phyloP scores from a whole-genome alignment of 2,797 vertebrate genomes.

The Ctenochaetus hawaiiensis region DNA sequence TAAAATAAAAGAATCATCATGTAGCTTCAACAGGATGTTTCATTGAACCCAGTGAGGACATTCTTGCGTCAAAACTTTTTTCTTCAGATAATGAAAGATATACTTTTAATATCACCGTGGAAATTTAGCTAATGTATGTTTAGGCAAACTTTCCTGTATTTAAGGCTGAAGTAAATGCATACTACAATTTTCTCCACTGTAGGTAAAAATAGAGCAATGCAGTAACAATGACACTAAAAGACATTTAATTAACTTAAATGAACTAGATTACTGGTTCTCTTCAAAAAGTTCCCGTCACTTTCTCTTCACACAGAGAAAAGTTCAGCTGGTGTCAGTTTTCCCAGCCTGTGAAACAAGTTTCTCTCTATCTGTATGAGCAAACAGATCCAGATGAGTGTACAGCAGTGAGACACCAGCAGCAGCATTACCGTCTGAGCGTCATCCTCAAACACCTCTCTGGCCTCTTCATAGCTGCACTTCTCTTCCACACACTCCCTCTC shows the following conservation, averaged over 20 bases:
- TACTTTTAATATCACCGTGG: too few relatives aligned
- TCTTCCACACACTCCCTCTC: constrained; percentile 90
- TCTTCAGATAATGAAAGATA: neutral
- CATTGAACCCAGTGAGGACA: neutral
- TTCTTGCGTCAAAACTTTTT: neutral
- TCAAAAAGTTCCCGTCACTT: neutral
- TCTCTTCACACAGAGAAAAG: neutral
- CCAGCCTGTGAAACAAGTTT: too few relatives aligned
- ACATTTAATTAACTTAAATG: too few relatives aligned
- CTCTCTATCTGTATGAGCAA: too few relatives aligned
- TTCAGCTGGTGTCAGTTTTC: too few relatives aligned
- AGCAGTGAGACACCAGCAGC: neutral
- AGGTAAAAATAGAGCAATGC: neutral
- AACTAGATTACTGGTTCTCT: neutral
- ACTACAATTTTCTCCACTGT: neutral
- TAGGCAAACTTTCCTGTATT: neutral
- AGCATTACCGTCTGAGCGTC: constrained; percentile 76
- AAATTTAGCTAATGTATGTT: neutral
- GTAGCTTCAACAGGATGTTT: neutral
- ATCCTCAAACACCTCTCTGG: constrained; percentile 89
- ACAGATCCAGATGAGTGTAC: neutral
- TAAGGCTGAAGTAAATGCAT: neutral
- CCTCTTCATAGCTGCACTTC: constrained; percentile 90
- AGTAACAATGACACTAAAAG: neutral
- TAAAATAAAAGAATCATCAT: neutral